Evolutionary conservation across 2,797 vertebrate genomes (phyloP).

Genomic region (Melanogrammus aeglefinus): DNA sequence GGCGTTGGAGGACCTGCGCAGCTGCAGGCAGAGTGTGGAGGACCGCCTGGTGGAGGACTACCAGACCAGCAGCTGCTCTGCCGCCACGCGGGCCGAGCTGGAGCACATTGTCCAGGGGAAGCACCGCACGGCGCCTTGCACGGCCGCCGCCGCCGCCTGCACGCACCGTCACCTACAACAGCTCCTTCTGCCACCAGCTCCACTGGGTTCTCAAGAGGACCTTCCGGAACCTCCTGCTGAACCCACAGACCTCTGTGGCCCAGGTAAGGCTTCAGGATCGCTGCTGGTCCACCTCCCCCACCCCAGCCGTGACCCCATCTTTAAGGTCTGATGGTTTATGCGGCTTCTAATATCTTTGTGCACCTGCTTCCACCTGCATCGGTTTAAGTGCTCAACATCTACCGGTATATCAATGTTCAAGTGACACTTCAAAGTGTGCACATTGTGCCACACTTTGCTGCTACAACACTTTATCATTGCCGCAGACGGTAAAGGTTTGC

Average conservation of each 20-base stretch:
- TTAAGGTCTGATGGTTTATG: no score
- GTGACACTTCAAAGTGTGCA: no score
- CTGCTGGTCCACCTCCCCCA: no score
- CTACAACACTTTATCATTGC: no score
- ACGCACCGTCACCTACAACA: slow-evolving; percentile 77
- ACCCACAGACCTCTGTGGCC: slow-evolving; percentile 87
- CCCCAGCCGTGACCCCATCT: no score
- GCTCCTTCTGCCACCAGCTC: slow-evolving; percentile 86
- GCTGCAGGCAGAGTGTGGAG: slow-evolving; percentile 64
- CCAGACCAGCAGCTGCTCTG: slow-evolving; percentile 69
- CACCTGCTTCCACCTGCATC: no score
- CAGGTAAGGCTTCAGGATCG: slow-evolving; percentile 72
- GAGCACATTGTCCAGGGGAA: slow-evolving; percentile 65
- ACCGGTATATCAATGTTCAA: no score
- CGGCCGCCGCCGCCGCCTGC: slow-evolving; percentile 51
- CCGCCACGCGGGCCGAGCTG: slow-evolving; percentile 73
- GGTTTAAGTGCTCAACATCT: no score
- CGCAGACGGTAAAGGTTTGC: no score
- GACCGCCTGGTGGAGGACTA: slow-evolving; percentile 79
- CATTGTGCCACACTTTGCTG: no score
- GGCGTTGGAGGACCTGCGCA: slow-evolving; percentile 50
- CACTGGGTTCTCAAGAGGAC: slow-evolving; percentile 85
- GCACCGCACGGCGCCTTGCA: slow-evolving; percentile 41
- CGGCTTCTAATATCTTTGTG: no score
- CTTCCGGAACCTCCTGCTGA: slow-evolving; percentile 84